phyloP scores from a whole-genome alignment of 1,140 invertebrate genomes.

The Lamellibrachia luymesi region DNA sequence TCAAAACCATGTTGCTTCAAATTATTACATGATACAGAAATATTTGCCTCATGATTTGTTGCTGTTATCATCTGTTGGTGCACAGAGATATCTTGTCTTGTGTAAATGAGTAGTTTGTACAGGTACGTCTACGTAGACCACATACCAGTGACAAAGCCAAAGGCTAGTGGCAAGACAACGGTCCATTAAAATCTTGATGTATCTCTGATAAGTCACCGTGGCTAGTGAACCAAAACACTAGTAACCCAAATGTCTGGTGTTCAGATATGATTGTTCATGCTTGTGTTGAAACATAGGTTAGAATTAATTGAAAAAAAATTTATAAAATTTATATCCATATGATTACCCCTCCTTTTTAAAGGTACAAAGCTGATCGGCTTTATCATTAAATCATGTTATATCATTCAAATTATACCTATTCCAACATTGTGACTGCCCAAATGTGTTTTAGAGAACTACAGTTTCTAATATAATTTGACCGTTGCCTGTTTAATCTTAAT shows the following conservation, averaged over 20 bases:
- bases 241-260: not conserved
- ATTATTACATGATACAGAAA: not conserved
- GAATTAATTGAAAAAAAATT: not conserved
- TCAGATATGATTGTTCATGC: not conserved
- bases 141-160: not conserved
- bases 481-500: no score
- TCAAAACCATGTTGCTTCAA: not conserved
- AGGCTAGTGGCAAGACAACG: not conserved
- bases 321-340: not conserved
- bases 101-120: not conserved
- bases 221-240: not conserved
- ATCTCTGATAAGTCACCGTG: not conserved
- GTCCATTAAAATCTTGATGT: not conserved
- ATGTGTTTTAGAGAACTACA: no score
- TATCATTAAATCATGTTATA: no score
- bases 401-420: no score
- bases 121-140: not conserved
- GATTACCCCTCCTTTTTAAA: not conserved
- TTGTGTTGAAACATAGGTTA: not conserved
- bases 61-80: not conserved
- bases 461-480: no score
- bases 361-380: no score
- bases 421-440: no score
- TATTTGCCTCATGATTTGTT: not conserved
- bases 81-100: not conserved